A percentile compares a stretch with the other conserved stretches of the same genome.
These are phyloP conservation scores for Teinopalpus imperialis DNA, from an alignment of 2,888 invertebrate genomes.

Conservation along the genomic window DNA sequence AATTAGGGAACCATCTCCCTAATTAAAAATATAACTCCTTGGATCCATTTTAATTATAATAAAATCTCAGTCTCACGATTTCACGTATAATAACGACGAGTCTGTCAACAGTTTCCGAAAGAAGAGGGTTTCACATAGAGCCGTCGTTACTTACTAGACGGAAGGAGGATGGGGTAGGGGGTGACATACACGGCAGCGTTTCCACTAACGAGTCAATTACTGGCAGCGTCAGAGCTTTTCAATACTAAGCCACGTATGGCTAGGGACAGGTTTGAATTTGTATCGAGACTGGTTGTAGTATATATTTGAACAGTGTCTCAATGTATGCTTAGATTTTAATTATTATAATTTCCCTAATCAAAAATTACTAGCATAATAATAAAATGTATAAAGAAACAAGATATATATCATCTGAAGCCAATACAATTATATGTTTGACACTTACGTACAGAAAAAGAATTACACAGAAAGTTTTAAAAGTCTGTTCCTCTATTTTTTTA, in stretches of 20 bases:
- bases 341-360: no score
- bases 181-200: slow-evolving; percentile 25
- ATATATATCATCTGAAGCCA: no score
- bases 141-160: slow-evolving; percentile 8
- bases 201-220: slow-evolving; percentile 63
- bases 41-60: no score
- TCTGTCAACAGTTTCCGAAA: slow-evolving; percentile 11
- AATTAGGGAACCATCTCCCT: no score
- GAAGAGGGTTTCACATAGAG: slow-evolving; percentile 7
- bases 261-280: slow-evolving; percentile 36
- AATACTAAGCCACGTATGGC: slow-evolving; percentile 43
- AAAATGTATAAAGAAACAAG: no score
- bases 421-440: no score
- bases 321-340: no score
- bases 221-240: slow-evolving; percentile 28
- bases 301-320: not conserved
- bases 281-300: slow-evolving; percentile 12
- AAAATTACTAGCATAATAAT: no score
- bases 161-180: slow-evolving; percentile 12
- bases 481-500: no score
- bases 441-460: no score
- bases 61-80: slow-evolving; percentile 14
- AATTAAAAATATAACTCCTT: no score
- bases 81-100: slow-evolving; percentile 14
- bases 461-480: no score